Evolutionary conservation across 2,797 vertebrate species (phyloP).

Genomic region (Pangasius mekongensis): DNA sequence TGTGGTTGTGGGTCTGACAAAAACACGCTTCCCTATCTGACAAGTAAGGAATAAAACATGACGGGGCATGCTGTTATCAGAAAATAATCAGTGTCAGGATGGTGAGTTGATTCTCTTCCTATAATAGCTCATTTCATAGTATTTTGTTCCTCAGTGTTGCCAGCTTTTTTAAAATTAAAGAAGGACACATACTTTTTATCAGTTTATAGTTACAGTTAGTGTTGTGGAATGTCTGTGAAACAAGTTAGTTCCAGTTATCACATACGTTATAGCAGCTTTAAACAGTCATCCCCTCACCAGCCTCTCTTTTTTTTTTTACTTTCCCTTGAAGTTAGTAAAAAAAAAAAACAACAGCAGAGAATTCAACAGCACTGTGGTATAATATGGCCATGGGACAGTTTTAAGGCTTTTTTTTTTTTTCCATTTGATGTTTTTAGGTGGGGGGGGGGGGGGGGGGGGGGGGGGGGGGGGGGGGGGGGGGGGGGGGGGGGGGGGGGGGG

Average conservation of each 20-base stretch:
- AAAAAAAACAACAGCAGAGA: no score
- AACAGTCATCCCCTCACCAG: neutral
- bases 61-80: neutral
- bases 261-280: neutral
- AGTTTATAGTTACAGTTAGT: neutral
- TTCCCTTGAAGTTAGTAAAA: neutral
- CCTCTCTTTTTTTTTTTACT: neutral
- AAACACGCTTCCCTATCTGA: neutral
- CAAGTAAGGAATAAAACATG: neutral
- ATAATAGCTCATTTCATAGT: neutral
- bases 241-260: neutral
- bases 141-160: neutral
- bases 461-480: no score
- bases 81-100: neutral
- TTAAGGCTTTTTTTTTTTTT: neutral
- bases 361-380: neutral
- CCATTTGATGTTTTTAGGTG: neutral
- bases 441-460: no score
- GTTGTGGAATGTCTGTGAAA: neutral
- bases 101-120: neutral
- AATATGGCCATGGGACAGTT: neutral
- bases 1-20: neutral
- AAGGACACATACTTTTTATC: neutral
- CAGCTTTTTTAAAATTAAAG: neutral
- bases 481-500: no score